Evolutionary conservation across 2,113 vertebrate genomes (phyloP).

Genomic region (Ammospiza caudacuta): DNA sequence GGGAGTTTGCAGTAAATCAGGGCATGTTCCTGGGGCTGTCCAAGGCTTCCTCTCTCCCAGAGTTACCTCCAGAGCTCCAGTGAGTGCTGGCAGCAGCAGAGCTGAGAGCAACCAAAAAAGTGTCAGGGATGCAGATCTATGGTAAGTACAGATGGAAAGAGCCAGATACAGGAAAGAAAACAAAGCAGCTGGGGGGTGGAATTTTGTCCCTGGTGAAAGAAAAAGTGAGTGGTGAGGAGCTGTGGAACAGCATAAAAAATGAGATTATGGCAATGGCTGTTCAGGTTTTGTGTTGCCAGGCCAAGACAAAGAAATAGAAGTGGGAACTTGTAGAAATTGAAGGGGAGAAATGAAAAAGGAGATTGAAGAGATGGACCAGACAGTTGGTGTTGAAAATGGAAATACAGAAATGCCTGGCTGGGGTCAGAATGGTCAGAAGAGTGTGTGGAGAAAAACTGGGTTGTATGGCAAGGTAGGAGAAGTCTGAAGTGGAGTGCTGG

Average conservation of each 20-base stretch:
- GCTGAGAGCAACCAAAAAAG: slow-evolving; percentile 46
- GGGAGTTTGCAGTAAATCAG: slow-evolving; percentile 41
- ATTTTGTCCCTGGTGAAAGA: slow-evolving; percentile 16
- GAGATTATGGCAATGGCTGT: slow-evolving; percentile 9
- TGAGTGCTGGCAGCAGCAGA: background rate
- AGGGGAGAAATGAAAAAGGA: fast-evolving
- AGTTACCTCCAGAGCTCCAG: background rate
- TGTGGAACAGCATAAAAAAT: slow-evolving; percentile 43
- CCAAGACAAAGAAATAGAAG: background rate
- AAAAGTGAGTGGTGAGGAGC: slow-evolving; percentile 26
- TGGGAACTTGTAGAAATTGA: background rate
- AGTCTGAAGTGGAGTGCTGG: background rate
- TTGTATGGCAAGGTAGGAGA: fast-evolving
- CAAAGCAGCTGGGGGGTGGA: background rate
- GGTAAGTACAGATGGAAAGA: slow-evolving; percentile 57
- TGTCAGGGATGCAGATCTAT: slow-evolving; percentile 58
- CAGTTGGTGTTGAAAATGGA: background rate
- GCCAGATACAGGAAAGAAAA: slow-evolving; percentile 29
- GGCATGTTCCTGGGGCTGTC: background rate
- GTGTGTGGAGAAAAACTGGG: background rate
- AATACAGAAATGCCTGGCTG: background rate
- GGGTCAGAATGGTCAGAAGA: background rate
- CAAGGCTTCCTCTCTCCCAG: slow-evolving; percentile 16
- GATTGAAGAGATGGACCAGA: background rate
- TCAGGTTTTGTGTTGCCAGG: background rate